Evolutionary conservation across 2,888 invertebrate species (phyloP).

Genomic region (Selenia dentaria): DNA sequence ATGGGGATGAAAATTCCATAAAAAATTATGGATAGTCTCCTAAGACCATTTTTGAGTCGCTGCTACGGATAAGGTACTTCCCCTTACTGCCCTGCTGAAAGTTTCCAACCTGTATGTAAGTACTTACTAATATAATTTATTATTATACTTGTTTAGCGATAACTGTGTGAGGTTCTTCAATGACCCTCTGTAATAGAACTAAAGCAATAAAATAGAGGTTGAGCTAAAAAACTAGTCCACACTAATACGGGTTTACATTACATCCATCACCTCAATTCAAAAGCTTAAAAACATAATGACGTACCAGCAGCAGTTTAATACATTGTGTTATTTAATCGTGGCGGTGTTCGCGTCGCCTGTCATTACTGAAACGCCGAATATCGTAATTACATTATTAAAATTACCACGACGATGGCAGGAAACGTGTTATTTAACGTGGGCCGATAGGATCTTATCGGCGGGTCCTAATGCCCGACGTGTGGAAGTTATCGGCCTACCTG

Average conservation of each 20-base stretch:
- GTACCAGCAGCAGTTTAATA: slow-evolving; percentile 37
- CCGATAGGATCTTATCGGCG: slow-evolving; percentile 78
- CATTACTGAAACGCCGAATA: slow-evolving; percentile 74
- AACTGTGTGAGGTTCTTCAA: too few species aligned
- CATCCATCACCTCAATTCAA: slow-evolving; percentile 30
- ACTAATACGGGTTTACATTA: slow-evolving; percentile 21
- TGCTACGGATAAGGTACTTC: too few species aligned
- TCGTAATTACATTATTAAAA: slow-evolving; percentile 82
- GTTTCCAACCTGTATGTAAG: too few species aligned
- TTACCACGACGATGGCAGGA: slow-evolving; percentile 81
- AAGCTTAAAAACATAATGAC: slow-evolving; percentile 50
- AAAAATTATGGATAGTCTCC: too few species aligned
- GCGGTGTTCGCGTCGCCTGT: slow-evolving; percentile 51
- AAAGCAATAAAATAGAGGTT: too few species aligned
- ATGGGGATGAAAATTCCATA: too few species aligned
- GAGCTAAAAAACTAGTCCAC: background rate
- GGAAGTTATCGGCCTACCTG: slow-evolving; percentile 79
- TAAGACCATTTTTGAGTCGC: too few species aligned
- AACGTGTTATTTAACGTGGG: slow-evolving; percentile 81
- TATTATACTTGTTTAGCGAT: too few species aligned
- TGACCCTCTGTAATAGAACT: too few species aligned
- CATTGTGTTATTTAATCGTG: slow-evolving; percentile 56
- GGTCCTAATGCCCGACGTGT: slow-evolving; percentile 80
- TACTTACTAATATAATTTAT: too few species aligned
- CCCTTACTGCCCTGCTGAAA: too few species aligned